Evolutionary conservation across 92 coral and sea anemone genomes (phyloP).

Genomic region (Palythoa caribaeorum): DNA sequence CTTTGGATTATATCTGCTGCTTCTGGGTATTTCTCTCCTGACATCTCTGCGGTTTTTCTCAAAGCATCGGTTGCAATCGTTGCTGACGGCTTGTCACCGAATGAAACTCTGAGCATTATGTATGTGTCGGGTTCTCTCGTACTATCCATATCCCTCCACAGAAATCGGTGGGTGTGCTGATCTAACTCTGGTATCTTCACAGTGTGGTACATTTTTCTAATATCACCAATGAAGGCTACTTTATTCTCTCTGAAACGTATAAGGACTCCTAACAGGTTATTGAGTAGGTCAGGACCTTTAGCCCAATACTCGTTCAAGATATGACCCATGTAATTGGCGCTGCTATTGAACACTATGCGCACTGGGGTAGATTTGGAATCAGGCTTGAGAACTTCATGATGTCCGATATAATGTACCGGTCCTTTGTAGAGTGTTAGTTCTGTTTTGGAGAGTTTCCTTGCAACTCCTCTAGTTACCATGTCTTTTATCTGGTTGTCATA

Average conservation of each 20-base stretch:
- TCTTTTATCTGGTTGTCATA: constrained; percentile 49
- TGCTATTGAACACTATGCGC: constrained; percentile 64
- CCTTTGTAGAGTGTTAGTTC: constrained; percentile 49
- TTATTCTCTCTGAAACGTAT: constrained; percentile 50
- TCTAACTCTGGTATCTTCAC: constrained; percentile 31
- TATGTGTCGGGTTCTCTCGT: too few relatives aligned
- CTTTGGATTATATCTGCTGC: constrained; percentile 1
- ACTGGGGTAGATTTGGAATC: constrained; percentile 67
- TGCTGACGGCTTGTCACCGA: too few relatives aligned
- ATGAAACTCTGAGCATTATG: too few relatives aligned
- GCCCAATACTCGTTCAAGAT: background rate
- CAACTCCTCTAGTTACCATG: constrained; percentile 56
- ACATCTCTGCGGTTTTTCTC: too few relatives aligned
- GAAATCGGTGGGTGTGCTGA: constrained; percentile 48
- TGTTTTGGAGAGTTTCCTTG: constrained; percentile 45
- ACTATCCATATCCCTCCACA: too few relatives aligned
- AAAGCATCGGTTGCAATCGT: too few relatives aligned
- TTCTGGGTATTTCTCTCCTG: background rate
- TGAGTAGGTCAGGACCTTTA: constrained; percentile 46
- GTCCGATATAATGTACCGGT: constrained; percentile 59
- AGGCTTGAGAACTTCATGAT: constrained; percentile 62
- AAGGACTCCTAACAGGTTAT: constrained; percentile 63
- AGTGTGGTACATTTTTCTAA: constrained; percentile 52
- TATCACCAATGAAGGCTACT: constrained; percentile 65
- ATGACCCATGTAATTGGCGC: constrained; percentile 27